Percentiles rank a stretch among this genome's conserved stretches.
Evolutionary conservation across 2,888 invertebrate species (phyloP).

Genomic region (Drosophila tripunctata): DNA sequence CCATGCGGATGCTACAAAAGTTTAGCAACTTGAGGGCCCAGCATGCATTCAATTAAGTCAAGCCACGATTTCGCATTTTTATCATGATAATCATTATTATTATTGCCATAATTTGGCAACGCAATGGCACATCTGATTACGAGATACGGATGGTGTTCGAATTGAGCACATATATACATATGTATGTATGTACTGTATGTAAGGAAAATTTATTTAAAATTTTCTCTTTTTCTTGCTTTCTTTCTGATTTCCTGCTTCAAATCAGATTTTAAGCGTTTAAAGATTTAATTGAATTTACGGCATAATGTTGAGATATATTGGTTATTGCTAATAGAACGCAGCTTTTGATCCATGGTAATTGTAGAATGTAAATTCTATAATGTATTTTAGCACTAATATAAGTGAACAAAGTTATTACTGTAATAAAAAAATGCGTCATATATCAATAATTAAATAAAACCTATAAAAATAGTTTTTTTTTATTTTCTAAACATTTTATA

Average conservation of each 20-base stretch:
- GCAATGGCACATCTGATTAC: constrained; percentile 16
- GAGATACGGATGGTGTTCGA: background rate
- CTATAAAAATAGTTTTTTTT: no score
- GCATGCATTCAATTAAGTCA: constrained; percentile 71
- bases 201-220: constrained; percentile 1
- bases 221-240: background rate
- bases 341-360: no score
- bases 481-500: no score
- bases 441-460: no score
- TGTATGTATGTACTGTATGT: no score
- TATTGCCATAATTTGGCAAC: constrained; percentile 52
- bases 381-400: no score
- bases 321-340: no score
- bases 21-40: constrained; percentile 44
- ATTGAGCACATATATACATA: constrained; percentile 3
- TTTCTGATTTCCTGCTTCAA: background rate
- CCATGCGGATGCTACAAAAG: constrained; percentile 20
- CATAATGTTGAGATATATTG: background rate
- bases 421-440: no score
- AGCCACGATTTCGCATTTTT: constrained; percentile 51
- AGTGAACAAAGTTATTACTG: no score
- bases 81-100: constrained; percentile 48
- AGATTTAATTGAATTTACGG: background rate
- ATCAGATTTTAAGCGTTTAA: background rate
- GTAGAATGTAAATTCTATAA: no score